These are phyloP conservation scores for Tipula confusa DNA, from an alignment of 2,888 invertebrate genomes.

Conservation along the genomic window DNA sequence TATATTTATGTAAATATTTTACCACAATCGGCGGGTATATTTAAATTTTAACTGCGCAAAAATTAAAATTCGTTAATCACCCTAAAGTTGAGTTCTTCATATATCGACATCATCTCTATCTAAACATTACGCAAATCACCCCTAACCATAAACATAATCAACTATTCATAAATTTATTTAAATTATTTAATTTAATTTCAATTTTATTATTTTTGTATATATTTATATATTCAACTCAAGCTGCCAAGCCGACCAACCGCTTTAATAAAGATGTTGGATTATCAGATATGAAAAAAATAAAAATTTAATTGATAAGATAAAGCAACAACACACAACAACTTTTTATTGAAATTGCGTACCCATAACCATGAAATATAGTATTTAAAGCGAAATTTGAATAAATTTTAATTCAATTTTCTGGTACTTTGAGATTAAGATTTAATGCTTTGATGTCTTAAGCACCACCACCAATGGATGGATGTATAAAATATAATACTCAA, in stretches of 20 bases:
- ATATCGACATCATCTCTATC: not conserved
- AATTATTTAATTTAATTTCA: not conserved
- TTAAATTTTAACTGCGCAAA: too few species aligned
- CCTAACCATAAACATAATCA: not conserved
- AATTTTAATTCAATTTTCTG: constrained; percentile 20
- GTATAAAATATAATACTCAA: not conserved
- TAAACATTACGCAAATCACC: not conserved
- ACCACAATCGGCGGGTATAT: too few species aligned
- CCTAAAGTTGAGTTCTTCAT: not conserved
- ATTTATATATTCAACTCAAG: not conserved
- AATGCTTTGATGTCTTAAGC: not conserved
- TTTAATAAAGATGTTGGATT: constrained; percentile 3
- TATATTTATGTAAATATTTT: too few species aligned
- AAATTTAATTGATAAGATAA: not conserved
- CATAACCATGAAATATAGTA: not conserved
- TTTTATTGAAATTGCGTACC: not conserved
- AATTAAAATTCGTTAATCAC: not conserved
- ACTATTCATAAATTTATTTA: not conserved
- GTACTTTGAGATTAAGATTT: constrained; percentile 14
- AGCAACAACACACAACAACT: not conserved
- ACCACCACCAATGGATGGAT: not conserved
- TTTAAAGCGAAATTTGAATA: not conserved
- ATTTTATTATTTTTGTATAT: not conserved
- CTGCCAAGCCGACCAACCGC: not conserved
- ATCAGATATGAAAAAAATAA: not conserved